Conservation (phyloP, 1,140 invertebrate genomes). For the Berghia stephanieae region DNA sequence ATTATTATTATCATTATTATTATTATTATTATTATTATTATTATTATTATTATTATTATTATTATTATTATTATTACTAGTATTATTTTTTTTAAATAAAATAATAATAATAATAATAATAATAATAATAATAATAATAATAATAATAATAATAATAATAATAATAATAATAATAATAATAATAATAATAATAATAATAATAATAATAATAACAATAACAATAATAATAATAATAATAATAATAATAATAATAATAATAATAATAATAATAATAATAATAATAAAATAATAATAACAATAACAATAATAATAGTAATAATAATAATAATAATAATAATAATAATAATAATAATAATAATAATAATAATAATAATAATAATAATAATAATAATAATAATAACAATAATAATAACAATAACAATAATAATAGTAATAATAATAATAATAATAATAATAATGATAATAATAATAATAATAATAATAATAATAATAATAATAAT, state of each 20-base stretch:
- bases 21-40: not conserved
- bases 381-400: no score
- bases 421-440: no score
- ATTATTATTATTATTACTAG: not conserved
- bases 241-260: not conserved
- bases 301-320: no score
- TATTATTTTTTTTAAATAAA: not conserved
- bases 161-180: not conserved
- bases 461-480: no score
- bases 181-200: not conserved
- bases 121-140: not conserved
- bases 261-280: no score
- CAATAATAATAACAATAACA: no score
- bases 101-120: not conserved
- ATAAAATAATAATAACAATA: no score
- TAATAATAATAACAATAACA: not conserved
- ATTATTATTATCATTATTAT: not conserved
- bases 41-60: slow-evolving; percentile 4
- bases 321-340: no score
- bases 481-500: no score
- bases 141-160: not conserved
- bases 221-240: not conserved
- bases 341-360: no score
- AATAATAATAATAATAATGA: no score
- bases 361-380: no score